Percentiles rank a stretch among this genome's conserved stretches.
These are phyloP conservation scores for Albula glossodonta DNA, from an alignment of 2,113 vertebrate genomes.

Conservation along the genomic window DNA sequence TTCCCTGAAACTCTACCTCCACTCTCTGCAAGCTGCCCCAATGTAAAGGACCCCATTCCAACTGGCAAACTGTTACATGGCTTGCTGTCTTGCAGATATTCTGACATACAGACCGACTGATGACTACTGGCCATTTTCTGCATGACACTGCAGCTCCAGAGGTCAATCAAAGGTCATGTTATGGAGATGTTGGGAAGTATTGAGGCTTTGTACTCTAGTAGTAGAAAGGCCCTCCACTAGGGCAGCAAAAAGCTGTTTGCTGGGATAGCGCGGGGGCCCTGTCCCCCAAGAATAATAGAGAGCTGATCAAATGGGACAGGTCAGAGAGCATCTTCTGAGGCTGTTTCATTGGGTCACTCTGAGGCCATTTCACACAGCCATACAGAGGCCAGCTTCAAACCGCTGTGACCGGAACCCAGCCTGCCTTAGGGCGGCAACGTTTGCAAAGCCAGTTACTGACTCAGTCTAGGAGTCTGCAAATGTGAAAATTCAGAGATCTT, in stretches of 20 bases:
- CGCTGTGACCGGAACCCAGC: background rate
- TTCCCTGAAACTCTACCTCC: constrained; percentile 69
- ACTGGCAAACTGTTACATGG: background rate
- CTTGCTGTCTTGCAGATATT: background rate
- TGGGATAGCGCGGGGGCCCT: background rate
- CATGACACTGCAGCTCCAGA: background rate
- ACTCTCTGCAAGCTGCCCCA: constrained; percentile 65
- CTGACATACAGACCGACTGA: background rate
- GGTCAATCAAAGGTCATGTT: background rate
- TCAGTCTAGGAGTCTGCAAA: background rate
- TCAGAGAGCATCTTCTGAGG: background rate
- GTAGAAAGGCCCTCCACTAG: too few species aligned
- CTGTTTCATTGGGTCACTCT: background rate
- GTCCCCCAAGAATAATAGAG: background rate
- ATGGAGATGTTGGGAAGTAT: too few species aligned
- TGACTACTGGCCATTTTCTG: background rate
- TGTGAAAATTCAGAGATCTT: background rate
- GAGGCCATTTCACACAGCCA: background rate
- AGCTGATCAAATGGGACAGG: background rate
- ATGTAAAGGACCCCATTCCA: background rate
- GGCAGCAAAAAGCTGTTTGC: background rate
- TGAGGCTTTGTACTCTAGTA: too few species aligned
- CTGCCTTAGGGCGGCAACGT: background rate
- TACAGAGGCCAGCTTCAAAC: background rate
- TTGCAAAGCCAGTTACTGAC: background rate